phyloP scores from a whole-genome alignment of 92 coral and sea anemone species.

The Phenganax subtilis region DNA sequence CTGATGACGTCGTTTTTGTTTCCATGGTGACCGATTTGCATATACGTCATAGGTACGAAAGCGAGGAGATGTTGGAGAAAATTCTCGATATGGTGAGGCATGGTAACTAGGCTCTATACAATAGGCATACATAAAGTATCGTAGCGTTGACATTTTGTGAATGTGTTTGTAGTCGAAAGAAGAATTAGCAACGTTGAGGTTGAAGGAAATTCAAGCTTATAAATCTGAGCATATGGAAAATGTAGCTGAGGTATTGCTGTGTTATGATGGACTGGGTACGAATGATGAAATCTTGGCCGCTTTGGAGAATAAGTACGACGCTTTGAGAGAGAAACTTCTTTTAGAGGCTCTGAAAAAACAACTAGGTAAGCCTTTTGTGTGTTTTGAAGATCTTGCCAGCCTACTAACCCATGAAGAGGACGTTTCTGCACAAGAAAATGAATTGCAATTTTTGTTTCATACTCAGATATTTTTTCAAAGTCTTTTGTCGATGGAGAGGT shows the following conservation, averaged over 20 bases:
- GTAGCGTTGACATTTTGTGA: too few relatives aligned
- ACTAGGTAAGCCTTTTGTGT: constrained; percentile 51
- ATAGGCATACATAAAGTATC: neutral
- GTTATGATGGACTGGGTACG: constrained; percentile 87
- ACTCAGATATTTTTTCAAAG: neutral
- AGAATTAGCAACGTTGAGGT: constrained; percentile 58
- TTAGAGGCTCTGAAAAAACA: constrained; percentile 87
- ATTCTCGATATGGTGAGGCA: constrained; percentile 75
- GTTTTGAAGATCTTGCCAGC: neutral
- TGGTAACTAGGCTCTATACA: neutral
- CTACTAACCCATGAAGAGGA: too few relatives aligned
- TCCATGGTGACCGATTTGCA: constrained; percentile 80
- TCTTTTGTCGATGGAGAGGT: neutral
- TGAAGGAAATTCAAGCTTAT: constrained; percentile 66
- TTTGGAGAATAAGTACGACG: constrained; percentile 79
- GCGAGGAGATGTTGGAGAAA: constrained; percentile 63
- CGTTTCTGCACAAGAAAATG: neutral
- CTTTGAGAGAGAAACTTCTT: constrained; percentile 79
- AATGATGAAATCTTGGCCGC: constrained; percentile 72
- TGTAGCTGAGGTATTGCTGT: constrained; percentile 70
- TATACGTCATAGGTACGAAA: constrained; percentile 72
- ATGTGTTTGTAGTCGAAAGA: constrained; percentile 49
- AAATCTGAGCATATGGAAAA: constrained; percentile 70
- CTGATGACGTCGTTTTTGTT: constrained; percentile 69
- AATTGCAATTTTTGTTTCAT: neutral